Evolutionary conservation across 2,888 invertebrate species (phyloP).

Genomic region (Rhamphomyia laevipes): DNA sequence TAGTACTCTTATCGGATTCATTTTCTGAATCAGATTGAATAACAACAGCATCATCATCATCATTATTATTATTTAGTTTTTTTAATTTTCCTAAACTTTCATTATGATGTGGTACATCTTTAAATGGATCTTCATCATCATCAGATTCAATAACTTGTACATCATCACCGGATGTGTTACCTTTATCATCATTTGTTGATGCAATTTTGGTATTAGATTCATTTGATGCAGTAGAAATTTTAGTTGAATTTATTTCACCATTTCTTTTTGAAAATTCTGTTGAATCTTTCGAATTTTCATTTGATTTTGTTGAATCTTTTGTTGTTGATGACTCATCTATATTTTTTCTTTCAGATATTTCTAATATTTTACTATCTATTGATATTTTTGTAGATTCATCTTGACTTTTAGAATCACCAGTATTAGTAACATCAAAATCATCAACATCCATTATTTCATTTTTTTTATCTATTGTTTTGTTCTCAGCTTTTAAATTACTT

Average conservation of each 20-base stretch:
- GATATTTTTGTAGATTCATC: too few species aligned
- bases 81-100: too few species aligned
- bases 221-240: background rate
- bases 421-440: too few species aligned
- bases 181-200: background rate
- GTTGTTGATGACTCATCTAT: background rate
- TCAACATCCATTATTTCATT: constrained; percentile 23
- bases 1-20: constrained; percentile 18
- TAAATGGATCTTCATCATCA: constrained; percentile 10
- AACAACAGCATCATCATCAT: constrained; percentile 34
- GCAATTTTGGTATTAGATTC: constrained; percentile 1
- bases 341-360: background rate
- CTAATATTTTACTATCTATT: background rate
- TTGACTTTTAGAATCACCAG: too few species aligned
- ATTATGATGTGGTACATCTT: background rate
- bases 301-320: background rate
- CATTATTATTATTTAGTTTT: background rate
- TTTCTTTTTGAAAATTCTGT: background rate
- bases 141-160: constrained; percentile 16
- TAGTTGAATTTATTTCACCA: background rate
- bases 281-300: background rate
- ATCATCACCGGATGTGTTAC: constrained; percentile 8
- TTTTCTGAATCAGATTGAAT: constrained; percentile 37
- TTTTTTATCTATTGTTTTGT: too few species aligned
- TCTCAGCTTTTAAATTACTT: constrained; percentile 12